Percentiles rank a stretch among this genome's conserved stretches.
Evolutionary conservation across 2,113 vertebrate genomes (phyloP).

Genomic region (Melanerpes formicivorus): DNA sequence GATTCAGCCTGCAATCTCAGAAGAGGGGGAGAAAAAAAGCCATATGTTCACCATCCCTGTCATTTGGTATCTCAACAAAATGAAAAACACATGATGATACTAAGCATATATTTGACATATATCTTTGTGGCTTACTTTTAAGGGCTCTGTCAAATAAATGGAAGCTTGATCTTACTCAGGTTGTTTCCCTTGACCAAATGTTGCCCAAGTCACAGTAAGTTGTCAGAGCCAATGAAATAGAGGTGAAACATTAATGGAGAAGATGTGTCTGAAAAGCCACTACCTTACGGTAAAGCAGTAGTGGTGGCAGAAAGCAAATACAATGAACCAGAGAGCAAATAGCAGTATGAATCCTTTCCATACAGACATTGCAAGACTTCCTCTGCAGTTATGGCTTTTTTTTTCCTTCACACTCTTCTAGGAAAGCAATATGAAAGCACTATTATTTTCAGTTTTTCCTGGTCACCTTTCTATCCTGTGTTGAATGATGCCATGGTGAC

Average conservation of each 20-base stretch:
- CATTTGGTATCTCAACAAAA: not conserved
- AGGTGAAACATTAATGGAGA: slow-evolving; percentile 5
- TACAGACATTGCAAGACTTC: not conserved
- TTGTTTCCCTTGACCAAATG: not conserved
- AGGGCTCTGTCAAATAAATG: not conserved
- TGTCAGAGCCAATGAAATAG: not conserved
- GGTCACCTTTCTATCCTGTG: slow-evolving; percentile 21
- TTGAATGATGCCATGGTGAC: slow-evolving; percentile 4
- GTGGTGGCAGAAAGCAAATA: slow-evolving; percentile 7
- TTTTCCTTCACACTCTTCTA: not conserved
- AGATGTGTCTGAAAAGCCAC: not conserved
- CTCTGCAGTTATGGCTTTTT: not conserved
- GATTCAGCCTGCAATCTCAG: not conserved
- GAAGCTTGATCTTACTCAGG: not conserved
- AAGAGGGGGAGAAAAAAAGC: not conserved
- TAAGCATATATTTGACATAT: not conserved
- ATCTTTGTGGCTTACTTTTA: not conserved
- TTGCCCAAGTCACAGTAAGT: not conserved
- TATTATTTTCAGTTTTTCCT: slow-evolving; percentile 42
- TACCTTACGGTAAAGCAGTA: not conserved
- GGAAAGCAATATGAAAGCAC: not conserved
- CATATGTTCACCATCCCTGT: not conserved
- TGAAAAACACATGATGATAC: not conserved
- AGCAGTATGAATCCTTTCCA: not conserved
- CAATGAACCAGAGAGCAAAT: slow-evolving; percentile 40